These are phyloP conservation scores for Rostratula benghalensis DNA, from an alignment of 2,113 vertebrate genomes.

Conservation along the genomic window DNA sequence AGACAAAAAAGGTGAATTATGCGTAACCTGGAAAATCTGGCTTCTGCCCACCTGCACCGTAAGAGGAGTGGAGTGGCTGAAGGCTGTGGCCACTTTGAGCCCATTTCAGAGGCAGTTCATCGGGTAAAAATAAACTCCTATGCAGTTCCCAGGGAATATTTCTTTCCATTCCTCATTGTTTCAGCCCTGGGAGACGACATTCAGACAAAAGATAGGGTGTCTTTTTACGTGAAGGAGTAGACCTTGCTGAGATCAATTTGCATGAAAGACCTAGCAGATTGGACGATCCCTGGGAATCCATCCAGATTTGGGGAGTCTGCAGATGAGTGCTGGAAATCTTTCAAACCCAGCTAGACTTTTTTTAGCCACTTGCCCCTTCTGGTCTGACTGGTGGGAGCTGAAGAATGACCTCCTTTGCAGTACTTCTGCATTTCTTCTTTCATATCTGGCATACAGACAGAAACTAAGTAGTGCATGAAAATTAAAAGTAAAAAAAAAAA, in stretches of 20 bases:
- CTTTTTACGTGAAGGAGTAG: background rate
- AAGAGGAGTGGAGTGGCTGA: background rate
- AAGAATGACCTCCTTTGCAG: constrained; percentile 34
- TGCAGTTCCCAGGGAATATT: background rate
- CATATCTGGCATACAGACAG: constrained; percentile 50
- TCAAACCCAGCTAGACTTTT: constrained; percentile 31
- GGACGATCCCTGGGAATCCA: constrained; percentile 28
- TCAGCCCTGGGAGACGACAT: background rate
- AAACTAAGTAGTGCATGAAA: constrained; percentile 58
- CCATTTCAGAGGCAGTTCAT: background rate
- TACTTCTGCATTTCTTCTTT: constrained; percentile 54
- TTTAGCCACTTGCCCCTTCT: background rate
- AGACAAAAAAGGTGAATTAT: background rate
- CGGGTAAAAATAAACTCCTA: background rate
- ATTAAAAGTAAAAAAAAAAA: constrained; percentile 33
- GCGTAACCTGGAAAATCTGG: background rate
- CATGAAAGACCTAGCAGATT: background rate
- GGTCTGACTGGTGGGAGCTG: background rate
- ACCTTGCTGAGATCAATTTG: constrained; percentile 22
- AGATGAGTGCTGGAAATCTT: constrained; percentile 38
- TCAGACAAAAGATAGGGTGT: background rate
- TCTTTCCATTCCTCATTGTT: background rate
- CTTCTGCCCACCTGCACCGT: background rate
- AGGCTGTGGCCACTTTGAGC: background rate
- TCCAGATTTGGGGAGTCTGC: background rate